phyloP scores from a whole-genome alignment of 2,113 vertebrate species.

The Atractosteus spatula region DNA sequence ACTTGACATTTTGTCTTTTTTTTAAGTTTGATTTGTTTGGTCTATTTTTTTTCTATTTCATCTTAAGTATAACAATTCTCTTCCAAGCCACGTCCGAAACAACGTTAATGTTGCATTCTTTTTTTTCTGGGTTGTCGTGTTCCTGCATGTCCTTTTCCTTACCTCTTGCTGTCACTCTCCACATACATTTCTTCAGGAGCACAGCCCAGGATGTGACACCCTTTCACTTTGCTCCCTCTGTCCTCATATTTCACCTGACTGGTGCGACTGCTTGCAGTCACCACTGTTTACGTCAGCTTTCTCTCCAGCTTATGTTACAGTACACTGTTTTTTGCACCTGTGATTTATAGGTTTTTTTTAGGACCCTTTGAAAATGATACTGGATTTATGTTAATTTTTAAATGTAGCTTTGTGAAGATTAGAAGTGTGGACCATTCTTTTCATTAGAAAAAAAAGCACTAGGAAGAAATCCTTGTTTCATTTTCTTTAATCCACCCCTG shows the following conservation, averaged over 20 bases:
- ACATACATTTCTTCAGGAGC: neutral
- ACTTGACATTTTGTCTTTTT: neutral
- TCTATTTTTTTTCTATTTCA: neutral
- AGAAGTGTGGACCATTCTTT: too few species aligned
- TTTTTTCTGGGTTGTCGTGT: neutral
- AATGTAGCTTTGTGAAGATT: too few species aligned
- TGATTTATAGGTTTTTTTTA: neutral
- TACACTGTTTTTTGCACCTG: neutral
- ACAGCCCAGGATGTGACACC: conserved; percentile 4
- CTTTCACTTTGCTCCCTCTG: conserved; percentile 7
- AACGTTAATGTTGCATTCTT: neutral
- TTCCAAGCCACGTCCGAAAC: conserved; percentile 23
- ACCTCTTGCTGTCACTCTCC: neutral
- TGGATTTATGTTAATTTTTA: too few species aligned
- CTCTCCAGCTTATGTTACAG: neutral
- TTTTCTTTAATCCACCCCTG: too few species aligned
- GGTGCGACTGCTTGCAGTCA: neutral
- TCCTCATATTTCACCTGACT: conserved; percentile 14
- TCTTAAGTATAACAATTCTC: conserved; percentile 9
- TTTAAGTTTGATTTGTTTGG: neutral
- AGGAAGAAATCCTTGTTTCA: too few species aligned
- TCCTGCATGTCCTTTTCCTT: neutral
- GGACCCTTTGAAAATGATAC: conserved; percentile 1
- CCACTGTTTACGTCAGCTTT: conserved; percentile 4
- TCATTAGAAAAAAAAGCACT: too few species aligned